Evolutionary conservation across 2,888 invertebrate genomes (phyloP).

Genomic region (Sesia bembeciformis): DNA sequence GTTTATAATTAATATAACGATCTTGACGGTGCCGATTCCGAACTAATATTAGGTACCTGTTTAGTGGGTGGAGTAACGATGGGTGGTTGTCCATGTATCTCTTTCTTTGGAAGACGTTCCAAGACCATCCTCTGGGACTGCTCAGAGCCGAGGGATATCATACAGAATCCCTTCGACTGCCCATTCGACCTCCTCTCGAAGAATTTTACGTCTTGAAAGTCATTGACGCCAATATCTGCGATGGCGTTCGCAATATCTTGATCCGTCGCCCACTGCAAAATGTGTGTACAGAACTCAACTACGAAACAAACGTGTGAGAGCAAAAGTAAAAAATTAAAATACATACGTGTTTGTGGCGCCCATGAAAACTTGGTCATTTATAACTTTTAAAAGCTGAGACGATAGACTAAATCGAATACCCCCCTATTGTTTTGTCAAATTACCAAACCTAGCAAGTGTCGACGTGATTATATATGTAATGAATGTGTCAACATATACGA

Average conservation of each 20-base stretch:
- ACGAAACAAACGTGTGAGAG: conserved; percentile 5
- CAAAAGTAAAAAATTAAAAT: conserved; percentile 14
- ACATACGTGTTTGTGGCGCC: conserved; percentile 9
- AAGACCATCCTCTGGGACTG: conserved; percentile 90
- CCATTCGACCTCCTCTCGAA: conserved; percentile 99
- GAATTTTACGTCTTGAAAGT: conserved; percentile 98
- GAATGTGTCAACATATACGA: no score
- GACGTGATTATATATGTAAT: no score
- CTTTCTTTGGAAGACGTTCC: conserved; percentile 95
- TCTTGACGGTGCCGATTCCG: no score
- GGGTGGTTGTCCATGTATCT: conserved; percentile 95
- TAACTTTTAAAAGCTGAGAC: background rate
- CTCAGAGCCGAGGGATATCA: conserved; percentile 95
- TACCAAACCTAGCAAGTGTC: no score
- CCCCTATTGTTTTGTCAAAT: no score
- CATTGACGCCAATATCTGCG: conserved; percentile 89
- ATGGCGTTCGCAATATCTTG: conserved; percentile 96
- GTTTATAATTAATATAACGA: no score
- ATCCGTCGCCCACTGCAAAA: conserved; percentile 96
- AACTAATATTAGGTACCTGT: conserved; percentile 71
- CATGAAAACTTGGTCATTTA: background rate
- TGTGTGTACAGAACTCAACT: conserved; percentile 26
- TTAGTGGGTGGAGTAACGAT: conserved; percentile 97
- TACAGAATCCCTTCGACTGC: conserved; percentile 98
- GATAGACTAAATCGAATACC: no score